These are phyloP conservation scores for Labeo calbasu DNA, from an alignment of 2,797 vertebrate species.

Conservation along the genomic window DNA sequence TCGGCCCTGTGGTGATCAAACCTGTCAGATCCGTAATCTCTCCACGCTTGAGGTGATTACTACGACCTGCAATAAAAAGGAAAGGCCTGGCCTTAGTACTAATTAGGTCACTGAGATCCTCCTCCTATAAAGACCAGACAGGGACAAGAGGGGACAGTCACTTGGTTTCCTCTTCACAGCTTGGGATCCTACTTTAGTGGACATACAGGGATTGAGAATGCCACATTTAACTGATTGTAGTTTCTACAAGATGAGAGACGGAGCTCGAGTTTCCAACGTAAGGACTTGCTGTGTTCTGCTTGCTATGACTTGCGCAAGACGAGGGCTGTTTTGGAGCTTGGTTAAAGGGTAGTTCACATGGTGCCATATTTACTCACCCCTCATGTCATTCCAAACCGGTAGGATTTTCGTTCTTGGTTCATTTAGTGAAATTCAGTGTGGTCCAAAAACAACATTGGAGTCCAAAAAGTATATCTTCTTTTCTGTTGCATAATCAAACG, in stretches of 20 bases:
- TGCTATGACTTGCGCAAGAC: neutral
- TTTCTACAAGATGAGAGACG: slow-evolving; percentile 82
- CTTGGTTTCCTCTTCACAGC: slow-evolving; percentile 66
- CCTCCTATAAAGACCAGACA: slow-evolving; percentile 76
- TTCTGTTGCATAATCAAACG: neutral
- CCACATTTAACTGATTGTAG: slow-evolving; percentile 84
- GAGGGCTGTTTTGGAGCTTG: neutral
- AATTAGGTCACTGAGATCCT: slow-evolving; percentile 84
- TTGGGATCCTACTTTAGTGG: slow-evolving; percentile 58
- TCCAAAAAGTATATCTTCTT: neutral
- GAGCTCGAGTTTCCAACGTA: slow-evolving; percentile 76
- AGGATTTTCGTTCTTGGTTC: neutral
- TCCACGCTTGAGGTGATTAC: slow-evolving; percentile 85
- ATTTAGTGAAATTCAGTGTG: neutral
- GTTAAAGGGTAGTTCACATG: slow-evolving; percentile 1
- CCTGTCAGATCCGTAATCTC: slow-evolving; percentile 77
- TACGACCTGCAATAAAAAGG: slow-evolving; percentile 81
- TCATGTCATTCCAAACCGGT: neutral
- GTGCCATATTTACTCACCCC: slow-evolving; percentile 3
- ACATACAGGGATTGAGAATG: slow-evolving; percentile 73
- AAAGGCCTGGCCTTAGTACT: slow-evolving; percentile 75
- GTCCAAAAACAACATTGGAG: neutral
- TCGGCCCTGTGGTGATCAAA: slow-evolving; percentile 84
- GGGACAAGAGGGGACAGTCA: slow-evolving; percentile 66
- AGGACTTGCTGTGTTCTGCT: slow-evolving; percentile 58